phyloP scores from a whole-genome alignment of 2,888 invertebrate genomes.

The Perithous albicinctus region DNA sequence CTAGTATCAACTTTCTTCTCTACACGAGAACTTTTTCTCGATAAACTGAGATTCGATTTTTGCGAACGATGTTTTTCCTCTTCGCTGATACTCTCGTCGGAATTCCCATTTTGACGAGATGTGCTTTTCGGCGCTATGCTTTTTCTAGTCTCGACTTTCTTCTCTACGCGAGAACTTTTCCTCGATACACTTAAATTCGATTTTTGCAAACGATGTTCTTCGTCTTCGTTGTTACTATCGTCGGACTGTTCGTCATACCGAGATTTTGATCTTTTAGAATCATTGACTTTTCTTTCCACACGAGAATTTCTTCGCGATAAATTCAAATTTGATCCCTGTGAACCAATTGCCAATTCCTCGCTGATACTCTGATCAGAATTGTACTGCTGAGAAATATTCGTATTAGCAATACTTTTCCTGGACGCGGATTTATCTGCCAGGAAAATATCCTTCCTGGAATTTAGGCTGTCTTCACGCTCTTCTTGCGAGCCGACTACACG shows the following conservation, averaged over 20 bases:
- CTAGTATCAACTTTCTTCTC: not conserved
- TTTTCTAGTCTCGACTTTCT: too few relatives aligned
- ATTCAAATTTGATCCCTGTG: not conserved
- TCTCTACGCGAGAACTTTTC: not conserved
- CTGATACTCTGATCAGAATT: constrained; percentile 45
- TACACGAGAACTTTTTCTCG: not conserved
- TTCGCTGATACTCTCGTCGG: constrained; percentile 7
- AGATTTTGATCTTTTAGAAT: not conserved
- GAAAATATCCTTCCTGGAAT: not conserved
- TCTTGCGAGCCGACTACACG: not conserved
- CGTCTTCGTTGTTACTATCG: constrained; percentile 4
- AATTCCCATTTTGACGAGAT: not conserved
- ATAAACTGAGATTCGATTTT: not conserved
- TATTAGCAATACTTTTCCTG: not conserved
- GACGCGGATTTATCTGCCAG: not conserved
- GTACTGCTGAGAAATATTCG: not conserved
- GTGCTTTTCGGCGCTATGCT: too few relatives aligned
- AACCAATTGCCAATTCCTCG: not conserved
- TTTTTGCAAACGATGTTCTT: not conserved
- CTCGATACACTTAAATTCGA: not conserved
- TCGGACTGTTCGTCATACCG: not conserved
- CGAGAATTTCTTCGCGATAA: not conserved
- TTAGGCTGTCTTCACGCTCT: not conserved
- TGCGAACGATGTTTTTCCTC: too few relatives aligned
- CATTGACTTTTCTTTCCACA: not conserved